A percentile compares a stretch with the other conserved stretches of the same genome.
phyloP scores from a whole-genome alignment of 2,113 vertebrate genomes.

The Isichthys henryi region DNA sequence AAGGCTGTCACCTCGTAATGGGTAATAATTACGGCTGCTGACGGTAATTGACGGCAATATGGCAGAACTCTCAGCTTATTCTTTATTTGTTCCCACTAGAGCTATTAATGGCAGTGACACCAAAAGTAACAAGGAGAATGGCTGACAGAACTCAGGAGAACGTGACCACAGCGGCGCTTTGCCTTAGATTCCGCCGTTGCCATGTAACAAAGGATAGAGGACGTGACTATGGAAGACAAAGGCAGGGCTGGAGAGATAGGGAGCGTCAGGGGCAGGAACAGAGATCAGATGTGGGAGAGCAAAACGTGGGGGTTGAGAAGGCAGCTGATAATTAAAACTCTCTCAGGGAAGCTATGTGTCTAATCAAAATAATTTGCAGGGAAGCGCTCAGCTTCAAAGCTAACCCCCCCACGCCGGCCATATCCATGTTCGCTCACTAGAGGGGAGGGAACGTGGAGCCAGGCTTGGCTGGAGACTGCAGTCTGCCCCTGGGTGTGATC shows the following conservation, averaged over 20 bases:
- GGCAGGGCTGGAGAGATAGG: conserved; percentile 27
- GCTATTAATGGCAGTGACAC: background rate
- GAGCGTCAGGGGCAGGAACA: conserved; percentile 1
- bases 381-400: background rate
- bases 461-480: background rate
- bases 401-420: background rate
- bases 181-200: background rate
- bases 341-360: conserved; percentile 13
- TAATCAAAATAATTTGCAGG: conserved; percentile 13
- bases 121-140: background rate
- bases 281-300: background rate
- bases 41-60: background rate
- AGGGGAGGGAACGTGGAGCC: background rate
- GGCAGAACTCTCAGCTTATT: background rate
- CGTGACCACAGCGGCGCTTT: background rate
- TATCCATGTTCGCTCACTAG: background rate
- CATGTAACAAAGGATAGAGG: conserved; percentile 1
- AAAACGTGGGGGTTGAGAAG: background rate
- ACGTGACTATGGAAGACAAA: background rate
- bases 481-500: background rate
- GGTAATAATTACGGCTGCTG: background rate
- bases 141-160: background rate
- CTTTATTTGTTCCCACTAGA: background rate
- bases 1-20: background rate
- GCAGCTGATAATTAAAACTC: conserved; percentile 17